These are phyloP conservation scores for Drosophila yakuba DNA, from an alignment of 1,140 invertebrate genomes.

Conservation along the genomic window DNA sequence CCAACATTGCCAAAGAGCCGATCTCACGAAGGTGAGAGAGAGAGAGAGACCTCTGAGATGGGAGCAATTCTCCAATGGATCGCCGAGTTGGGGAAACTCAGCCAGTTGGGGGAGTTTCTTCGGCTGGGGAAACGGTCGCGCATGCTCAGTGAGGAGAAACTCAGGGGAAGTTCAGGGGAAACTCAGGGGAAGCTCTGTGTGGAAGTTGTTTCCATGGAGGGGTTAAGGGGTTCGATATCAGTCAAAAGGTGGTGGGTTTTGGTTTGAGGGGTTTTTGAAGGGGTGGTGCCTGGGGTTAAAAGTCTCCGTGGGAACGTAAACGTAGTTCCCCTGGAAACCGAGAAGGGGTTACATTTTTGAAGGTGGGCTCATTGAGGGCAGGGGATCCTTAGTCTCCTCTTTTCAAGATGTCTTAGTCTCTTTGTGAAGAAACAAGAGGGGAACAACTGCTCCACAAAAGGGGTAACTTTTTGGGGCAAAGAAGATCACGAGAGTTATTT, in stretches of 20 bases:
- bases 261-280: constrained; percentile 33
- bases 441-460: not conserved
- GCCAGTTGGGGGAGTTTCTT: not conserved
- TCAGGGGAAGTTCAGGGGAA: constrained; percentile 25
- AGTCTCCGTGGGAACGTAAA: constrained; percentile 24
- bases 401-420: no score
- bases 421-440: not conserved
- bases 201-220: constrained; percentile 45
- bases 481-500: not conserved
- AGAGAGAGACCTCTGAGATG: constrained; percentile 6
- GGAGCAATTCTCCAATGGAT: constrained; percentile 56
- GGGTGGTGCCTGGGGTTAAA: constrained; percentile 1
- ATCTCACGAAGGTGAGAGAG: not conserved
- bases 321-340: not conserved
- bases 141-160: constrained; percentile 50
- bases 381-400: no score
- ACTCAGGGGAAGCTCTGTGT: constrained; percentile 37
- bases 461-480: not conserved
- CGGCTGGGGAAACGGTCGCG: constrained; percentile 34
- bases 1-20: constrained; percentile 26
- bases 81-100: constrained; percentile 11
- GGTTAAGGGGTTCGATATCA: constrained; percentile 17
- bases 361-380: no score
- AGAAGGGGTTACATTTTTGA: not conserved
- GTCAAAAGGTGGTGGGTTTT: constrained; percentile 44